A percentile compares a stretch with the other conserved stretches of the same genome.
Evolutionary conservation across 2,888 invertebrate genomes (phyloP).

Genomic region (Zaprionus obscuricornis): DNA sequence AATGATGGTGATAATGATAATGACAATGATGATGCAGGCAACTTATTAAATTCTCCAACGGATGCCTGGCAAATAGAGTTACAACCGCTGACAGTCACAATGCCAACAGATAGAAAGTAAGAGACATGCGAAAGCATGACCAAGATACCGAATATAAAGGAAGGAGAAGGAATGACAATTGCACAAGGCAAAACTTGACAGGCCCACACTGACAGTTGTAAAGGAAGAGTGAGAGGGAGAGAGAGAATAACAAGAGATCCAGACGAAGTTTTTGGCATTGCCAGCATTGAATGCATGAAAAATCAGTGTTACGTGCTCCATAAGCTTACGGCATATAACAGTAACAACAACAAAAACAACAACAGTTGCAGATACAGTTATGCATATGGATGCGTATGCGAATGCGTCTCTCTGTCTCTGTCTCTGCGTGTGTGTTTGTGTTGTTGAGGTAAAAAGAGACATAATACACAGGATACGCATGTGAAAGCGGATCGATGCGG

Average conservation of each 20-base stretch:
- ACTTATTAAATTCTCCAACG: constrained; percentile 66
- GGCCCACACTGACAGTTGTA: constrained; percentile 46
- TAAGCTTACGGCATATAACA: constrained; percentile 1
- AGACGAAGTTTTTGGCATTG: constrained; percentile 44
- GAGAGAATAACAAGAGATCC: neutral
- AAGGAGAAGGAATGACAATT: constrained; percentile 21
- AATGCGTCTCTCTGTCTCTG: neutral
- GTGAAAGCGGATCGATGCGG: constrained; percentile 43
- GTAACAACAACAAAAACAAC: neutral
- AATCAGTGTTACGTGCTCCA: constrained; percentile 46
- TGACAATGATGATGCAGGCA: constrained; percentile 52
- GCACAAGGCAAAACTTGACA: constrained; percentile 51
- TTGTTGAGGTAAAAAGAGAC: constrained; percentile 37
- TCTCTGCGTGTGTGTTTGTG: constrained; percentile 9
- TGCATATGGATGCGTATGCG: constrained; percentile 9
- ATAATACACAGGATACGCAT: constrained; percentile 31
- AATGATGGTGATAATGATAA: constrained; percentile 62
- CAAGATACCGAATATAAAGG: too few species aligned
- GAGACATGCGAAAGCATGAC: too few species aligned
- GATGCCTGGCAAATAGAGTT: constrained; percentile 57
- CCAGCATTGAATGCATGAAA: constrained; percentile 52
- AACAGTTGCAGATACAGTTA: constrained; percentile 19
- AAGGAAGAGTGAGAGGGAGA: constrained; percentile 1
- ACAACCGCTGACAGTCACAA: constrained; percentile 47
- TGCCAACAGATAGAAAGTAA: neutral